Percentiles rank a stretch among this genome's conserved stretches.
Conservation (phyloP, 92 coral and sea anemone genomes). For the Virgularia gustaviana region DNA sequence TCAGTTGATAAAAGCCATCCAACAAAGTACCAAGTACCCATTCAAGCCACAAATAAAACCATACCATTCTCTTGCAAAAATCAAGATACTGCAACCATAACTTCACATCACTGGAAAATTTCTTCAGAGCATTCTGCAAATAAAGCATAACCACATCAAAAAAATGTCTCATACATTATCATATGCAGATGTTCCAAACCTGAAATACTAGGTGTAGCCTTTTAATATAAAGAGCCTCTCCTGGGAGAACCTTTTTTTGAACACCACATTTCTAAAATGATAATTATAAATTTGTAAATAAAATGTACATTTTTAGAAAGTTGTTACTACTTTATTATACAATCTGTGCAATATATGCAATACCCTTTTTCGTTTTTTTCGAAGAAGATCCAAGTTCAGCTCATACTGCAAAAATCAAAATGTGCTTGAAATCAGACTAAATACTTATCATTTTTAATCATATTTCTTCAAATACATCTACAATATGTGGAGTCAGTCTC, state of each 20-base stretch:
- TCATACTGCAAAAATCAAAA: conserved; percentile 65
- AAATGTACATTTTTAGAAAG: too few relatives aligned
- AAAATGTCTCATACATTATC: background rate
- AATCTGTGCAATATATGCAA: too few relatives aligned
- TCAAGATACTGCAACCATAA: conserved; percentile 96
- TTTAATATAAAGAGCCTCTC: conserved; percentile 62
- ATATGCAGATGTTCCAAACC: conserved; percentile 32
- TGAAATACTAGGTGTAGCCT: conserved; percentile 71
- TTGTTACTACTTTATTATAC: too few relatives aligned
- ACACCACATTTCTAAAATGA: conserved; percentile 50
- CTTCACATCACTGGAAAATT: conserved; percentile 83
- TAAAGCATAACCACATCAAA: background rate
- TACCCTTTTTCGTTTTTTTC: conserved; percentile 82
- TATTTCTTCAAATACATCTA: background rate
- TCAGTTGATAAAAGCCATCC: too few relatives aligned
- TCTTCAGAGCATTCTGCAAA: conserved; percentile 78
- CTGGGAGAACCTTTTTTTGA: conserved; percentile 52
- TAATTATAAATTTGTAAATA: too few relatives aligned
- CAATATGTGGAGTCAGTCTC: too few relatives aligned
- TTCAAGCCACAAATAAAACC: conserved; percentile 13
- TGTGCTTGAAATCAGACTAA: too few relatives aligned
- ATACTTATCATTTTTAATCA: too few relatives aligned
- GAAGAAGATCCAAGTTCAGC: conserved; percentile 69
- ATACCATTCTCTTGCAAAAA: conserved; percentile 80
- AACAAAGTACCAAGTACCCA: too few relatives aligned